Conservation (phyloP, 2,113 vertebrate species). For the Cercopithecus mona region DNA sequence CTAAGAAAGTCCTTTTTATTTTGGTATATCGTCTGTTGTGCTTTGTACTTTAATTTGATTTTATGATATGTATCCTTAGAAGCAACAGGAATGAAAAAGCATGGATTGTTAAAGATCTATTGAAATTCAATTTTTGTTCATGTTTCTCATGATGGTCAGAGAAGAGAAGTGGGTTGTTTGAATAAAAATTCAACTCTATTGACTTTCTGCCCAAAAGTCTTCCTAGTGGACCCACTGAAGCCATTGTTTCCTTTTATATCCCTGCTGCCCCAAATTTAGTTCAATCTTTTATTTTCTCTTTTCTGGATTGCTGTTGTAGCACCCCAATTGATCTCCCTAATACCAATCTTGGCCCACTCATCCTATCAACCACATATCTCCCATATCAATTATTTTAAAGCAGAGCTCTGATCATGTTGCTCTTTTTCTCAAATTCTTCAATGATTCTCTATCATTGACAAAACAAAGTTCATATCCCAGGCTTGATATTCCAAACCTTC, state of each 20-base stretch:
- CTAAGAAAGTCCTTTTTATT: neutral
- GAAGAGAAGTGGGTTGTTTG: neutral
- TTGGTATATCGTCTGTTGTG: neutral
- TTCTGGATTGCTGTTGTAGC: neutral
- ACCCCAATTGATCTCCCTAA: neutral
- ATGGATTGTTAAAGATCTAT: neutral
- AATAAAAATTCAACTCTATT: neutral
- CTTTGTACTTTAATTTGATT: neutral
- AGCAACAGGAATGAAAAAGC: neutral
- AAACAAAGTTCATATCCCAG: neutral
- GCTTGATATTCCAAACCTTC: neutral
- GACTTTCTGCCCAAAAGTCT: neutral
- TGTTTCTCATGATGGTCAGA: neutral
- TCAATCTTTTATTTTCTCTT: neutral
- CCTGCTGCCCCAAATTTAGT: neutral
- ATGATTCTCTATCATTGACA: neutral
- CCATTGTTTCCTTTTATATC: neutral
- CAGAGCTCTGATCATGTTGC: neutral
- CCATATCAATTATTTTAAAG: neutral
- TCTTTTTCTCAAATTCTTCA: neutral
- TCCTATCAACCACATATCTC: neutral
- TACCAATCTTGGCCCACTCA: neutral
- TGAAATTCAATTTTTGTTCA: neutral
- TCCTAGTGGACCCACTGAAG: neutral
- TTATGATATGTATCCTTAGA: neutral